phyloP scores from a whole-genome alignment of 2,797 vertebrate species.

The Austrolebias charrua region DNA sequence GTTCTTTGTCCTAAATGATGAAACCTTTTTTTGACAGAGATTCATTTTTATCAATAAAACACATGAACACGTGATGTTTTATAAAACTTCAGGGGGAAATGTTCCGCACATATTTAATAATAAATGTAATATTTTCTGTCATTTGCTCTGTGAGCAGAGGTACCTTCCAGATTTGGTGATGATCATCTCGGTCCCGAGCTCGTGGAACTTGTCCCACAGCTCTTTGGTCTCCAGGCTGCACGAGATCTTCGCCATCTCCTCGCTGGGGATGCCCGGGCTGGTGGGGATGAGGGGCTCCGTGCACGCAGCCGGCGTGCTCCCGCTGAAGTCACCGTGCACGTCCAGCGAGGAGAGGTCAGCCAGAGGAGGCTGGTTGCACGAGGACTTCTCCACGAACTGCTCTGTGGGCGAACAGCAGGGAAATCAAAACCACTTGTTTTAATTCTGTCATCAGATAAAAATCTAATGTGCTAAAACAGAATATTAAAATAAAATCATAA shows the following conservation, averaged over 20 bases:
- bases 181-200: slow-evolving; percentile 98
- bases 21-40: no score
- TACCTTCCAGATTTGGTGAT: slow-evolving; percentile 98
- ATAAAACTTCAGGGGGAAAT: no score
- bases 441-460: no score
- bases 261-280: slow-evolving; percentile 89
- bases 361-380: slow-evolving; percentile 87
- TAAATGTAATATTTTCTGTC: no score
- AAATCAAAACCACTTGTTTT: background rate
- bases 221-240: slow-evolving; percentile 98
- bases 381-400: slow-evolving; percentile 97
- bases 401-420: slow-evolving; percentile 70
- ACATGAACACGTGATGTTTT: no score
- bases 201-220: slow-evolving; percentile 98
- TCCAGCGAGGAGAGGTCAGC: slow-evolving; percentile 87
- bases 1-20: no score
- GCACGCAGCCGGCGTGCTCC: slow-evolving; percentile 76
- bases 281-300: slow-evolving; percentile 96
- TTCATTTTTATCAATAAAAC: no score
- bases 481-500: no score
- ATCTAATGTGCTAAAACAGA: no score
- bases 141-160: background rate
- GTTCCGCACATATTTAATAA: no score
- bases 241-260: slow-evolving; percentile 97
- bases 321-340: slow-evolving; percentile 82